phyloP scores from a whole-genome alignment of 2,888 invertebrate genomes.

The Eucriotettix oculatus region DNA sequence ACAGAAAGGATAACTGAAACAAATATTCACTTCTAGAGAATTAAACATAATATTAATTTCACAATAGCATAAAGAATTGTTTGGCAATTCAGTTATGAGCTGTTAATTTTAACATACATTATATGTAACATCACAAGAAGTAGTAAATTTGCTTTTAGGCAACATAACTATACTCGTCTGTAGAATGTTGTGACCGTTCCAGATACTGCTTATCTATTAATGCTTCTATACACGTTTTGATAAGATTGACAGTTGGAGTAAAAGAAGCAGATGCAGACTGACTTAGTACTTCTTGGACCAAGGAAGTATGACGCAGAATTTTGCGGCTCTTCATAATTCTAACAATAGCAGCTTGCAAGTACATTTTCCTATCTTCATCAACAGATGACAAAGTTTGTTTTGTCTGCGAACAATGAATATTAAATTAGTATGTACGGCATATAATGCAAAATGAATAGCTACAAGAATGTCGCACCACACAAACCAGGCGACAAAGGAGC shows the following conservation, averaged over 20 bases:
- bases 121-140: too few species aligned
- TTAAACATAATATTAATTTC: too few species aligned
- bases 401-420: neutral
- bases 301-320: slow-evolving; percentile 66
- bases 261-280: slow-evolving; percentile 74
- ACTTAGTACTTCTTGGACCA: slow-evolving; percentile 76
- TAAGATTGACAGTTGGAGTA: slow-evolving; percentile 89
- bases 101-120: too few species aligned
- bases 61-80: too few species aligned
- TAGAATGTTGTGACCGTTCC: slow-evolving; percentile 77
- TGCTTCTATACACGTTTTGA: slow-evolving; percentile 96
- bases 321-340: slow-evolving; percentile 87
- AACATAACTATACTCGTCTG: slow-evolving; percentile 93
- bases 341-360: slow-evolving; percentile 88
- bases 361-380: slow-evolving; percentile 88
- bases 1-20: too few species aligned
- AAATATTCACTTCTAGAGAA: too few species aligned
- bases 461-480: too few species aligned
- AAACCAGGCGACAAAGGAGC: too few species aligned
- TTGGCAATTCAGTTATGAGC: too few species aligned
- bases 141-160: slow-evolving; percentile 39
- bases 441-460: too few species aligned
- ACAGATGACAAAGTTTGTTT: slow-evolving; percentile 63
- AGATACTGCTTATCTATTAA: slow-evolving; percentile 97
- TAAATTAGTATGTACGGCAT: too few species aligned